Conservation (phyloP, 2,113 vertebrate genomes). For the Boulengeromyrus knoepffleri region DNA sequence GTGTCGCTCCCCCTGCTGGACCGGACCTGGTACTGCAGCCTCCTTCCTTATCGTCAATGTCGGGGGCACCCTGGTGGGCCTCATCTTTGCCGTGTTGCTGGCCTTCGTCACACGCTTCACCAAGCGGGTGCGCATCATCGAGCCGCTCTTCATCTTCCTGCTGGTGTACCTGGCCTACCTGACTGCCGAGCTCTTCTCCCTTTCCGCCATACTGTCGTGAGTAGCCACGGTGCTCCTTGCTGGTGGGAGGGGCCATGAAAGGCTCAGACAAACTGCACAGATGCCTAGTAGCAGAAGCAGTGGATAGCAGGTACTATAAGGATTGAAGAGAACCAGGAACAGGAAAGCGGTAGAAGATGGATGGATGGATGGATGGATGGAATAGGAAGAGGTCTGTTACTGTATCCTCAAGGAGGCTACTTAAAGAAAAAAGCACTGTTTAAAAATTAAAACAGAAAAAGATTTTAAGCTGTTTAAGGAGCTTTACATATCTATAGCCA, state of each 20-base stretch:
- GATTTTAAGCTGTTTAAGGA: neutral
- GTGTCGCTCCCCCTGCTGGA: neutral
- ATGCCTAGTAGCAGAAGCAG: neutral
- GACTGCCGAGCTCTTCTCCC: slow-evolving; percentile 86
- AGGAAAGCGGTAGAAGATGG: neutral
- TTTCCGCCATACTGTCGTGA: slow-evolving; percentile 93
- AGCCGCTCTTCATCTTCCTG: slow-evolving; percentile 89
- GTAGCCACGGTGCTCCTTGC: slow-evolving; percentile 42
- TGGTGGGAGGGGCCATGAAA: neutral
- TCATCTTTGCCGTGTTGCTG: slow-evolving; percentile 86
- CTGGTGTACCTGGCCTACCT: slow-evolving; percentile 91
- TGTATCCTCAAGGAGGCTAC: neutral
- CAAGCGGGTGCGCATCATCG: slow-evolving; percentile 93
- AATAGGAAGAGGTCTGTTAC: neutral
- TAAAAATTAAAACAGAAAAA: neutral
- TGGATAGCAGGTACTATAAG: neutral
- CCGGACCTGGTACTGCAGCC: slow-evolving; percentile 50
- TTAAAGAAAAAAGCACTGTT: neutral
- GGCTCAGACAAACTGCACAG: neutral
- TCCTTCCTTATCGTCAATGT: slow-evolving; percentile 92
- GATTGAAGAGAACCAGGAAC: neutral
- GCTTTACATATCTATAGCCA: neutral
- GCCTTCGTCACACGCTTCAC: slow-evolving; percentile 91
- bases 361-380: neutral
- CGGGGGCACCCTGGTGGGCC: slow-evolving; percentile 83